Conservation (phyloP, 2,888 invertebrate species). For the Tiliacea aurago region DNA sequence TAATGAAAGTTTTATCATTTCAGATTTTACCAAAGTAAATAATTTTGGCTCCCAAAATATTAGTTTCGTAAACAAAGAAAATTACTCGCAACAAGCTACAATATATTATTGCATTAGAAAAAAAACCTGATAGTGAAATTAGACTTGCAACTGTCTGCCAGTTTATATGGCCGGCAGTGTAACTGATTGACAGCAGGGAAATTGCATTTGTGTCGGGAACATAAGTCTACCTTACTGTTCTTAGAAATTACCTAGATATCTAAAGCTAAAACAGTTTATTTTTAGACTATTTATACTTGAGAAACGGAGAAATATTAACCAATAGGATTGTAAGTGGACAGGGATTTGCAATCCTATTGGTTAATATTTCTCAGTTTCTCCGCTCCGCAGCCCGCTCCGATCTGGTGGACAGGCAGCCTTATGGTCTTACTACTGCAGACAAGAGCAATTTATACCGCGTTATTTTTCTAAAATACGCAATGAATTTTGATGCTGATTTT, state of each 20-base stretch:
- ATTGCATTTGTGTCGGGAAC: conserved; percentile 65
- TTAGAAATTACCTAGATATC: conserved; percentile 14
- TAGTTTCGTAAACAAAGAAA: background rate
- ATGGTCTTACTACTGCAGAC: background rate
- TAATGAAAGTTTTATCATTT: conserved; percentile 11
- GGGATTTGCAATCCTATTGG: too few relatives aligned
- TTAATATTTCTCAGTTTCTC: too few relatives aligned
- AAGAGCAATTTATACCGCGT: background rate
- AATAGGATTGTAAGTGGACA: too few relatives aligned
- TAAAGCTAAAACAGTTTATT: conserved; percentile 6
- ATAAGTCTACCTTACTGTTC: conserved; percentile 36
- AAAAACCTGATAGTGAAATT: background rate
- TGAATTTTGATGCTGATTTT: background rate
- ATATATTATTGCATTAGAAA: background rate
- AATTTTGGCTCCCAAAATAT: background rate
- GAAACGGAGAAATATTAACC: too few relatives aligned
- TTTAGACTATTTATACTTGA: background rate
- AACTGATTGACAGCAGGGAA: conserved; percentile 70
- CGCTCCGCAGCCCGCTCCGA: too few relatives aligned
- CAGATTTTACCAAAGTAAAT: background rate
- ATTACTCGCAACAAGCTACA: background rate
- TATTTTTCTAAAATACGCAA: background rate
- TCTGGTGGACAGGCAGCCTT: too few relatives aligned
- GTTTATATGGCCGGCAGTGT: conserved; percentile 27
- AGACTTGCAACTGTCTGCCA: background rate